Conservation (phyloP, 2,113 vertebrate genomes). For the Leptobrachium leishanense region DNA sequence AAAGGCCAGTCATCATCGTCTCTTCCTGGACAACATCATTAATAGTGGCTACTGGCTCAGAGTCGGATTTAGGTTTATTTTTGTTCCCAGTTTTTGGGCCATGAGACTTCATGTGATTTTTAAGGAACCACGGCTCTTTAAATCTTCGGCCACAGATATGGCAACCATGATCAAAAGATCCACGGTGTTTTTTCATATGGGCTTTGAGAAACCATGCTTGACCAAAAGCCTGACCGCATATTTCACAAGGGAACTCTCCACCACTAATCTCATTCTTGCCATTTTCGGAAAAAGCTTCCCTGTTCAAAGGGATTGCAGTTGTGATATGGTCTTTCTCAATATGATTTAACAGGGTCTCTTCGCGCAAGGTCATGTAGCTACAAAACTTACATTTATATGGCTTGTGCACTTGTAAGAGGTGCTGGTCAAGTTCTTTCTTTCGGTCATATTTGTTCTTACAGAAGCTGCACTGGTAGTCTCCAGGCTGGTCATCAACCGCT, state of each 20-base stretch:
- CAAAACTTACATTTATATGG: slow-evolving; percentile 85
- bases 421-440: slow-evolving; percentile 75
- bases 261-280: slow-evolving; percentile 64
- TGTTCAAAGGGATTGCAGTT: slow-evolving; percentile 71
- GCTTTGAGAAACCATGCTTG: slow-evolving; percentile 94
- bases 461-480: slow-evolving; percentile 65
- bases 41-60: slow-evolving; percentile 81
- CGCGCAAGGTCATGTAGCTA: slow-evolving; percentile 75
- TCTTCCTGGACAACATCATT: slow-evolving; percentile 86
- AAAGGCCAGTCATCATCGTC: slow-evolving; percentile 77
- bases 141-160: slow-evolving; percentile 89
- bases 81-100: slow-evolving; percentile 75
- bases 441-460: slow-evolving; percentile 75
- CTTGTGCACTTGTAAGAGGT: slow-evolving; percentile 74
- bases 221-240: slow-evolving; percentile 87
- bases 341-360: slow-evolving; percentile 86
- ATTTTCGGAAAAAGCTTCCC: slow-evolving; percentile 60
- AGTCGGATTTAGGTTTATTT: slow-evolving; percentile 75
- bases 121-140: slow-evolving; percentile 94
- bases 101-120: slow-evolving; percentile 96
- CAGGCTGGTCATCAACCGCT: slow-evolving; percentile 40
- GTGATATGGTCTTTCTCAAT: slow-evolving; percentile 88
- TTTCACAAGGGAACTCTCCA: slow-evolving; percentile 84
- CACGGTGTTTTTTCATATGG: slow-evolving; percentile 92
- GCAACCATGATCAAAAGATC: slow-evolving; percentile 88